Evolutionary conservation across 2,113 vertebrate genomes (phyloP), one percentile per base, ranked within the genome.

Genomic region (Antechinus stuartii): DNA sequence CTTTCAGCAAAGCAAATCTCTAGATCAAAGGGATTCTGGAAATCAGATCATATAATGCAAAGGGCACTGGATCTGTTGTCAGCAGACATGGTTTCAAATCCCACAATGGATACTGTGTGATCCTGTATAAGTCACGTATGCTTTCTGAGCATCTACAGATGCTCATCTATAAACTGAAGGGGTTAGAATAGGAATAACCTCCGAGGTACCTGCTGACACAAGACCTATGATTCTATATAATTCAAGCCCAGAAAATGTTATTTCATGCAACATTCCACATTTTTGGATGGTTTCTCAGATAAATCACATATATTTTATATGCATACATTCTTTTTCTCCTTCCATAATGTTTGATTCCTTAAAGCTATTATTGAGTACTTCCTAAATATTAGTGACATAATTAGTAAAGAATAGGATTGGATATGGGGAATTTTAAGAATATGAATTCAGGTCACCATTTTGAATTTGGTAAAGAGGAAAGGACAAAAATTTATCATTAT

Each of bases 401-500:
- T 1, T 42, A 84, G 42, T 23, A 91, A 56, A 42, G 26, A 95
- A 92, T 9, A 91, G 6, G 54, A 54, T 55, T 46, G 10, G 46
- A 23, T 57, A 61, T 10, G 24, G 53, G 23, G 91, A 94, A 90
- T 30, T 49, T 4, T 46, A 27, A 97, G 8, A 46, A 56, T 53
- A 92, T 91, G 12, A 2, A 94, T 95, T 46, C 12, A 47, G 92
- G 57, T 56, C 90, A 91, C 91, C 92, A 92, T 68, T 95, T 96
- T 0, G 0, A 55, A 53, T 91, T 96, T 94, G 27, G 53, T 55
- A 91, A 22, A 2, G 92, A 91, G 90, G 61, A 3, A 94, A 0
- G 61, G 68, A 84, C 27, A 96, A 94, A 93, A 94, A 95, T 53
- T 76, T 91, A 90, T 91, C 97, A 96, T 90, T 61, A 96, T 49